Evolutionary conservation across 30 jellyfish, hydroid and myxozoan species (phyloP).

Genomic region (Calvadosia cruxmelitensis): DNA sequence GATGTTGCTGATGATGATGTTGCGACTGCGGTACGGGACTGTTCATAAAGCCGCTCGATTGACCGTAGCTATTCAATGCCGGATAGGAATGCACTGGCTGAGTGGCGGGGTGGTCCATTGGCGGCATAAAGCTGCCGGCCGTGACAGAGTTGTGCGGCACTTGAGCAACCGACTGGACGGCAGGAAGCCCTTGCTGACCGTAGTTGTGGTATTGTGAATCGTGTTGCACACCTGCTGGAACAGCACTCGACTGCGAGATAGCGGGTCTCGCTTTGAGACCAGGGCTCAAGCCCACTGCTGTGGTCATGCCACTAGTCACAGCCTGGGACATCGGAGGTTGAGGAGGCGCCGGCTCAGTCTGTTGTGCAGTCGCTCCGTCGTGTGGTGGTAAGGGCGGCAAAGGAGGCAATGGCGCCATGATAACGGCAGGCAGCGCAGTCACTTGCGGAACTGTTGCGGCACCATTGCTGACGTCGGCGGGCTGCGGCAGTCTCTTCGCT

Average conservation of each 20-base stretch:
- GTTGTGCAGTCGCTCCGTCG: background rate
- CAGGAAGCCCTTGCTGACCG: no score
- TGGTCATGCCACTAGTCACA: background rate
- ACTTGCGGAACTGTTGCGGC: background rate
- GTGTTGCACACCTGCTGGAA: background rate
- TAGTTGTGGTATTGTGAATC: background rate
- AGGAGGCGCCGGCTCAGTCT: background rate
- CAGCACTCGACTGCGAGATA: background rate
- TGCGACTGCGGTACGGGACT: background rate
- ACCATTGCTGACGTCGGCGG: background rate
- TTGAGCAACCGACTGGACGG: no score
- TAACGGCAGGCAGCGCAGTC: background rate
- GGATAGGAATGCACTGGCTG: background rate
- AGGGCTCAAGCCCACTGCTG: background rate
- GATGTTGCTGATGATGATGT: background rate
- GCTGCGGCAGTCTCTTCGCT: background rate
- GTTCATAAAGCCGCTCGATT: background rate
- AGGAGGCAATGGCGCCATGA: background rate
- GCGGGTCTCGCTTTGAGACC: background rate
- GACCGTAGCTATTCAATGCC: background rate
- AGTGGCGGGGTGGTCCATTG: background rate
- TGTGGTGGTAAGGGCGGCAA: background rate
- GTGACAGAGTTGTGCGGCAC: no score
- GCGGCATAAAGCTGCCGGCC: background rate
- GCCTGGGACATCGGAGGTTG: background rate